Evolutionary conservation across 2,797 vertebrate species (phyloP).

Genomic region (Muscicapa comitata): DNA sequence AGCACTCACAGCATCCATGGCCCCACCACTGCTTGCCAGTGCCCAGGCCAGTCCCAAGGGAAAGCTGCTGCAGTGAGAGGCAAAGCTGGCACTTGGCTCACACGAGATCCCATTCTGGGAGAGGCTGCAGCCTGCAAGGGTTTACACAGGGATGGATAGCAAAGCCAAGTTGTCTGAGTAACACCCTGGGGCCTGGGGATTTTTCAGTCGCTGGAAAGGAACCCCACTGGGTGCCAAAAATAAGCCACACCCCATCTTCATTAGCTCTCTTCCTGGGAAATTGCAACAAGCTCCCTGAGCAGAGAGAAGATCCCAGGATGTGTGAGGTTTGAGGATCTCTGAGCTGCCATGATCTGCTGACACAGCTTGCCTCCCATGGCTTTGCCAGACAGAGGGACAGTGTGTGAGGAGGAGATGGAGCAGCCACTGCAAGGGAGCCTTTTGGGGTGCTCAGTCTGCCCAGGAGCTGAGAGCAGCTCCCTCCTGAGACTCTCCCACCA

Average conservation of each 20-base stretch:
- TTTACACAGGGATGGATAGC: background rate
- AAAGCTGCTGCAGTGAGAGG: background rate
- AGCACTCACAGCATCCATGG: background rate
- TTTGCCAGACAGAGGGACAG: background rate
- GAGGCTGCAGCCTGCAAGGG: background rate
- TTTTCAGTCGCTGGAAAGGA: background rate
- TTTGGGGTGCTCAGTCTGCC: accelerated
- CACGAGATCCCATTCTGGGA: background rate
- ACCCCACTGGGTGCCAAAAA: background rate
- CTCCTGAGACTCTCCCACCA: background rate
- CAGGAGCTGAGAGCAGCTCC: accelerated
- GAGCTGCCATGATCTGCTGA: background rate
- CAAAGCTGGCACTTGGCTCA: background rate
- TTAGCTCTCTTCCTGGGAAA: background rate
- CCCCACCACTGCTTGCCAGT: background rate
- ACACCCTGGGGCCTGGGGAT: background rate
- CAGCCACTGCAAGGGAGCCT: background rate
- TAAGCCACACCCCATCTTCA: background rate
- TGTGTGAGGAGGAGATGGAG: background rate
- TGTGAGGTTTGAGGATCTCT: background rate
- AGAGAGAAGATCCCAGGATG: background rate
- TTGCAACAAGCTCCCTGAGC: background rate
- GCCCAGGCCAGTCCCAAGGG: background rate
- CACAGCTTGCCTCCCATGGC: background rate
- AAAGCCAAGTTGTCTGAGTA: background rate